Evolutionary conservation across 53 echinoderm and acorn worm species (phyloP).

Genomic region (Mesocentrotus franciscanus): DNA sequence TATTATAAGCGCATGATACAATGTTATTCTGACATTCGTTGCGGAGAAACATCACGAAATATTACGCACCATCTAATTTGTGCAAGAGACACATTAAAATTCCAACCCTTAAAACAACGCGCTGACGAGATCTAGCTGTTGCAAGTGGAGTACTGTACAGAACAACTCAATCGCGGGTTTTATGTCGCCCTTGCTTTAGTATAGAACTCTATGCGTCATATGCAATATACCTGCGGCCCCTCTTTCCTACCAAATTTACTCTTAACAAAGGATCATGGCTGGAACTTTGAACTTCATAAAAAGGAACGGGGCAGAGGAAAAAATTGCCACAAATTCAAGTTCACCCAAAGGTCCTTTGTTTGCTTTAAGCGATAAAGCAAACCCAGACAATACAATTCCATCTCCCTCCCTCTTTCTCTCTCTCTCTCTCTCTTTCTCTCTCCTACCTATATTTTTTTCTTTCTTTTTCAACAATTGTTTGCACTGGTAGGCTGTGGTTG

Average conservation of each 20-base stretch:
- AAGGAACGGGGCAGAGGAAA: constrained; percentile 3
- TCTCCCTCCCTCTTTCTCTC: not conserved
- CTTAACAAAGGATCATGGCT: constrained; percentile 33
- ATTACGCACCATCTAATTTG: not conserved
- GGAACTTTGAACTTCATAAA: constrained; percentile 32
- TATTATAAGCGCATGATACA: not conserved
- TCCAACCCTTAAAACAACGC: not conserved
- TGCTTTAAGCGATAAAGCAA: constrained; percentile 54
- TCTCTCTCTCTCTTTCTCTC: constrained; percentile 11
- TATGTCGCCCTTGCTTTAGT: not conserved
- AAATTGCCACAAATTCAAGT: constrained; percentile 66
- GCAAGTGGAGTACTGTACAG: not conserved
- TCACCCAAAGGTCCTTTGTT: constrained; percentile 52
- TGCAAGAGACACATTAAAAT: not conserved
- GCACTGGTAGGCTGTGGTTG: constrained; percentile 55
- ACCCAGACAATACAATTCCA: constrained; percentile 56
- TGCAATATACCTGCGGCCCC: not conserved
- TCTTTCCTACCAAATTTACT: constrained; percentile 1
- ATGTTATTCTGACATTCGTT: not conserved
- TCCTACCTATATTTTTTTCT: not conserved
- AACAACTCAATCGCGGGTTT: not conserved
- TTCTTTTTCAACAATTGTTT: constrained; percentile 44
- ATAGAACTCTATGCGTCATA: constrained; percentile 21
- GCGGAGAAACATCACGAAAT: not conserved
- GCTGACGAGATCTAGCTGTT: not conserved